Evolutionary conservation across 1,140 invertebrate genomes (phyloP), one percentile per base, ranked within the genome.

Genomic region (Adoxophyes honmai): DNA sequence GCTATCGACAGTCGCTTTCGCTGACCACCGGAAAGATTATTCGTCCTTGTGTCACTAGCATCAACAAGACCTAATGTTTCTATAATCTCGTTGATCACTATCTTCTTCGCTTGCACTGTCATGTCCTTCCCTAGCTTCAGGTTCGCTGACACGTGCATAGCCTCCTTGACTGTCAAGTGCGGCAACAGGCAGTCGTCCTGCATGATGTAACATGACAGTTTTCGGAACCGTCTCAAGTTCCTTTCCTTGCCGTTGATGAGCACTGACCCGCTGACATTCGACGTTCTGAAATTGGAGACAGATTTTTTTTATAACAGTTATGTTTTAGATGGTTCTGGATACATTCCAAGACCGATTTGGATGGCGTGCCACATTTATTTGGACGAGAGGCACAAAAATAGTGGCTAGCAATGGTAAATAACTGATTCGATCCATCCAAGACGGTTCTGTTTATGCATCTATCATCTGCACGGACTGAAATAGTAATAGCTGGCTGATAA

Each of bases 201-300:
- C 96, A 98, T 98, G 62, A 98, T 98, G 85, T 98, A 98, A 75
- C 96, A 97, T 0, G 96, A 97, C 84, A 97, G 94, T 84, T 98
- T 98, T 7, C 96, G 92, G 86, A 98, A 98, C 57, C 93, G 91
- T 13, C 96, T 89, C 34, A 97, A 87, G 88, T 97, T 96, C 11
- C 97, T 90, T 59, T 96, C 94, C 72, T 95, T 94, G 11, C 95
- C 95, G 74, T 98, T 98, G 65, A 96, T 94, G 36, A 94, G 77
- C 37, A 96, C 93, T n/a, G 93, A 93, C 7, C 95, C 95, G 59
- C 91, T 94, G 10, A 96, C 82, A 73, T 95, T 92, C 18, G 93
- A 93, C 4, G 94, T 95, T 85, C 94, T 95, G 80, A 13, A 90
- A 90, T 64, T 38, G 64, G 39, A 64, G 9, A 67, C 64, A 56